Base-by-base conservation (phyloP, 2,797 vertebrate species). In the Pseudomugil gertrudae region DNA sequence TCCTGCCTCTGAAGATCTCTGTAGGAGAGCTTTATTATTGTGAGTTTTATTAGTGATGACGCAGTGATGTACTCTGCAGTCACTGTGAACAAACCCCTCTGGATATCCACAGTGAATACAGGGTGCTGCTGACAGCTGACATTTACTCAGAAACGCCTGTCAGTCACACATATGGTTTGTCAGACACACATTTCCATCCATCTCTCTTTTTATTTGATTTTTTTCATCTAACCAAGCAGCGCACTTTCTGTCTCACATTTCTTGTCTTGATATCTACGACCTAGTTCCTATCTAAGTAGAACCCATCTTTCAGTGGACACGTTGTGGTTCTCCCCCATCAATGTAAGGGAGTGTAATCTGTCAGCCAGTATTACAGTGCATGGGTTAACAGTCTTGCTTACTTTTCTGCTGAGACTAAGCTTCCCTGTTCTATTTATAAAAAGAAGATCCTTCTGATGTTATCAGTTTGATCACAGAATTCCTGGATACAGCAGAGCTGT, bases 391-490 rank as follows among this genome's bases (percentile, higher is more conserved):
- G 32, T 55, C 66, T 19, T 57, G 63, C 74, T 48, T 7, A 60
- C 73, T 81, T 57, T 64, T 71, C 77, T 65, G 63, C 19, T 14
- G 62, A 67, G 57, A 61, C 43, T 63, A 59, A 72, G 76, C 80
- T 65, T 72, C 68, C 48, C 47, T 23, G 54, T 79, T 83, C 71
- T 58, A 75, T 74, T 71, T 69, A 73, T 84, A 82, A 75, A 71
- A 70, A 80, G 59, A 21, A 58, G 66, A 75, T 81, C 66, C 76
- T 55, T 83, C 35, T 76, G 77, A 85, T 81, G 71, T 73, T 84
- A 90, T 85, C 89, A 66, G 79, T 65, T 69, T 79, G 78, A 87
- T 88, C 83, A 73, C 81, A 86, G 66, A 58, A 60, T 64, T 74
- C 52, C 75, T 50, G 60, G 69, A 73, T 75, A 51, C 63, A 69